Evolutionary conservation across 1,140 invertebrate genomes (phyloP).

Genomic region (Drosophila teissieri): DNA sequence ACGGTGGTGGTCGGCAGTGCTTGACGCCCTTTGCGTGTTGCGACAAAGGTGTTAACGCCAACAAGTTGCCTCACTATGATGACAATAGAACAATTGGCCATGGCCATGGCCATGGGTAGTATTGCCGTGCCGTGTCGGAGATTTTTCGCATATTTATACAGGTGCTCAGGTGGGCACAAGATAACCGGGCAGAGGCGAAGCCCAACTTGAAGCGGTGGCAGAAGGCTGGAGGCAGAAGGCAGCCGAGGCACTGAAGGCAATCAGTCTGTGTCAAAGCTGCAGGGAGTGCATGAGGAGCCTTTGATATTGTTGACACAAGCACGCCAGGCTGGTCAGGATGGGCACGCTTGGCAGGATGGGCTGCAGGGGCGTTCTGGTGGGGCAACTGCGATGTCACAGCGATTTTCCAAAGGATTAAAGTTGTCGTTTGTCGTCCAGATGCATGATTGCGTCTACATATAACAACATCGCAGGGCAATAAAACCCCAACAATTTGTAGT

Average conservation of each 20-base stretch:
- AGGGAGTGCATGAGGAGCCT: constrained; percentile 44
- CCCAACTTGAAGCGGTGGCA: not conserved
- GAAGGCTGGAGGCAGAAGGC: constrained; percentile 12
- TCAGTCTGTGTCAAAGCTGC: constrained; percentile 61
- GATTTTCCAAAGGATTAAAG: constrained; percentile 60
- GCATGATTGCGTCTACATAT: constrained; percentile 43
- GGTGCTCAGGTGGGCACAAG: constrained; percentile 45
- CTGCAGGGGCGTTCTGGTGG: no score
- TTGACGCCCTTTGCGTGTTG: constrained; percentile 63
- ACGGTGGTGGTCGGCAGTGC: constrained; percentile 15
- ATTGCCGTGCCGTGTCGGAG: constrained; percentile 7
- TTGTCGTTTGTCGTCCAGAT: constrained; percentile 59
- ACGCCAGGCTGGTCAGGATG: constrained; percentile 9
- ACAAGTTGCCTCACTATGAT: constrained; percentile 51
- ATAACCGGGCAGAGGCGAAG: constrained; percentile 22
- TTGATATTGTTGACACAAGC: constrained; percentile 63
- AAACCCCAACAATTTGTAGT: not conserved
- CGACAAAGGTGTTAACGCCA: constrained; percentile 57
- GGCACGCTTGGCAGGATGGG: not conserved
- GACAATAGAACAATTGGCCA: constrained; percentile 60
- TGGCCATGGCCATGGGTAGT: constrained; percentile 1
- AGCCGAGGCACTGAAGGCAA: constrained; percentile 38
- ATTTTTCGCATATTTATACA: constrained; percentile 59
- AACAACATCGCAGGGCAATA: constrained; percentile 34
- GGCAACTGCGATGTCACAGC: constrained; percentile 19